Conservation (phyloP, 2,888 invertebrate species). For the Dolichopus griseipennis region DNA sequence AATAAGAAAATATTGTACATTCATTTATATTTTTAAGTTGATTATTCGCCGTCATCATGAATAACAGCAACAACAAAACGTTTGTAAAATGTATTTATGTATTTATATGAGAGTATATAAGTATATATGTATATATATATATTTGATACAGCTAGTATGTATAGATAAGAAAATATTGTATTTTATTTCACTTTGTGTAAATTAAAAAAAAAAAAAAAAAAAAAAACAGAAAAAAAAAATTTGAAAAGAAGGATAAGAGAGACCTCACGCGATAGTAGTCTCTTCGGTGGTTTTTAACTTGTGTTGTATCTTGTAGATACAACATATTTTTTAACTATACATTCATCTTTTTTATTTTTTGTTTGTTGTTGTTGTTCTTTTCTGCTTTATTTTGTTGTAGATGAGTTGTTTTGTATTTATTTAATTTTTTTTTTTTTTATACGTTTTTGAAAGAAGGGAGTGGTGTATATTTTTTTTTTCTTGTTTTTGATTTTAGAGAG, state of each 20-base stretch:
- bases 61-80: no score
- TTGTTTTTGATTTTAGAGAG: conserved; percentile 21
- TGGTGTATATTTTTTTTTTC: conserved; percentile 24
- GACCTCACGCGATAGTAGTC: conserved; percentile 25
- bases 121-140: no score
- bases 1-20: no score
- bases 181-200: conserved; percentile 9
- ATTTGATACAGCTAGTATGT: no score
- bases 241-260: neutral
- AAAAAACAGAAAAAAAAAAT: conserved; percentile 20
- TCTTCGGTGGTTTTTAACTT: conserved; percentile 25
- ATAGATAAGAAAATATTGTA: conserved; percentile 9
- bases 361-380: conserved; percentile 20
- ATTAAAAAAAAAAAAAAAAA: conserved; percentile 20
- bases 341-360: conserved; percentile 23
- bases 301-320: conserved; percentile 21
- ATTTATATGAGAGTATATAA: no score
- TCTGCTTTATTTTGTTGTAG: conserved; percentile 21
- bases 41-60: no score
- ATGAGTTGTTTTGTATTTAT: conserved; percentile 34
- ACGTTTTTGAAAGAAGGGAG: conserved; percentile 12
- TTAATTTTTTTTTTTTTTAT: conserved; percentile 27
- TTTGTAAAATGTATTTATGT: no score
- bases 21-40: no score
- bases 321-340: conserved; percentile 9